phyloP scores from a whole-genome alignment of 2,797 vertebrate genomes.

The Atherinosoma microstoma region DNA sequence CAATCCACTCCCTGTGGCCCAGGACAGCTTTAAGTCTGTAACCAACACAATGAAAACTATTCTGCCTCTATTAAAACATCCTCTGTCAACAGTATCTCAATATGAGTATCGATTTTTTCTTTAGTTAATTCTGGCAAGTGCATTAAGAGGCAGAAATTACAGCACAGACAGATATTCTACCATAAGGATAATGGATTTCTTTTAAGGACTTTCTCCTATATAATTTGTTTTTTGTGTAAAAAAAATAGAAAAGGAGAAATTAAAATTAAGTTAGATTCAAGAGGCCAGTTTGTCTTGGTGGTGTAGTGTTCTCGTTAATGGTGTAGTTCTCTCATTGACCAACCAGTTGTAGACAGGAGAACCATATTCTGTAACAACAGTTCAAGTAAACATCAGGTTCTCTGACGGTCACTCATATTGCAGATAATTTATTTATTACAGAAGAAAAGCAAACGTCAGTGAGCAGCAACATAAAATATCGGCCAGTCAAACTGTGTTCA shows the following conservation, averaged over 20 bases:
- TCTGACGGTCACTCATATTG: not conserved
- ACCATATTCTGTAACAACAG: not conserved
- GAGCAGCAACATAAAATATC: not conserved
- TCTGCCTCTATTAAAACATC: constrained; percentile 30
- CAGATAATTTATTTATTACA: not conserved
- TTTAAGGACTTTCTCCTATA: too few relatives aligned
- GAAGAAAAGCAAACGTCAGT: not conserved
- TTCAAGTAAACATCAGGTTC: not conserved
- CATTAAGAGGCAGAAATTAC: not conserved
- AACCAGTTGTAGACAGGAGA: not conserved
- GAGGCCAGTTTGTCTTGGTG: not conserved
- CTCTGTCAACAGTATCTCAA: not conserved
- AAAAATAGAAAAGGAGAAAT: too few relatives aligned
- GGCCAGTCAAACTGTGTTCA: not conserved
- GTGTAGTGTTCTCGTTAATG: too few relatives aligned
- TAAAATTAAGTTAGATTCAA: too few relatives aligned
- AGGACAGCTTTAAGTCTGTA: constrained; percentile 58
- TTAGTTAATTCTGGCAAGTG: not conserved
- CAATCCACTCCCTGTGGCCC: constrained; percentile 74
- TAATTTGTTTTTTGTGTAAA: not conserved
- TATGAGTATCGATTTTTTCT: constrained; percentile 19
- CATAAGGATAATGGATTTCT: not conserved
- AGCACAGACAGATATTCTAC: not conserved
- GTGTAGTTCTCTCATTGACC: not conserved
- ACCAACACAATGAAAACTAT: constrained; percentile 48